These are phyloP conservation scores for Cotesia vestalis DNA, from an alignment of 1,140 invertebrate species.

Conservation along the genomic window DNA sequence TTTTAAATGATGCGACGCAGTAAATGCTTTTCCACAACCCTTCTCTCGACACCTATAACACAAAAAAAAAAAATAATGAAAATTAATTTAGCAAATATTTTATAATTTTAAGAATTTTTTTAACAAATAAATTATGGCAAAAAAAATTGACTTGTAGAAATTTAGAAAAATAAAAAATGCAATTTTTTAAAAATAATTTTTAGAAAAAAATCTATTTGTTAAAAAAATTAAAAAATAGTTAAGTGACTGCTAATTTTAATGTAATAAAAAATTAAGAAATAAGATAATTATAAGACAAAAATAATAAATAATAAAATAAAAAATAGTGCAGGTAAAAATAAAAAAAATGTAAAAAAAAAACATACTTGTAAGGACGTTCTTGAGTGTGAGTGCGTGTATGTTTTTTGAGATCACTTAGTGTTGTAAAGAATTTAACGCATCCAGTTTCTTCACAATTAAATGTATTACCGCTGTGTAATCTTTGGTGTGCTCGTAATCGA, in stretches of 20 bases:
- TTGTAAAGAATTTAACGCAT: constrained; percentile 93
- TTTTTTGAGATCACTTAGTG: constrained; percentile 92
- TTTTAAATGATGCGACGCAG: constrained; percentile 93
- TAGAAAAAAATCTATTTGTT: too few species aligned
- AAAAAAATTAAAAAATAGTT: too few species aligned
- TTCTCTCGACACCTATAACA: constrained; percentile 76
- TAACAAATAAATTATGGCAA: too few species aligned
- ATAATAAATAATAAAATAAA: constrained; percentile 2
- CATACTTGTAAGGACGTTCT: constrained; percentile 90
- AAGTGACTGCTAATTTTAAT: too few species aligned
- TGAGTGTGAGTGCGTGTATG: constrained; percentile 91
- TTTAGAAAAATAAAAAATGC: too few species aligned
- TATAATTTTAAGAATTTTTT: too few species aligned
- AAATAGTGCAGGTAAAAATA: constrained; percentile 13
- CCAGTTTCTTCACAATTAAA: constrained; percentile 89
- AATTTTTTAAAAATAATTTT: too few species aligned
- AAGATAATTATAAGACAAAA: constrained; percentile 25
- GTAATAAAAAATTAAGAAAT: constrained; percentile 26
- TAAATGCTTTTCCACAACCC: constrained; percentile 91
- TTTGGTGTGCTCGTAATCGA: constrained; percentile 89
- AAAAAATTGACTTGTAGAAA: too few species aligned
- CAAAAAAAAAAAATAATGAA: constrained; percentile 37
- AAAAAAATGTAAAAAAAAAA: constrained; percentile 45
- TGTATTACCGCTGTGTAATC: constrained; percentile 93
- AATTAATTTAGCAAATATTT: too few species aligned